Percentiles rank a stretch among this genome's conserved stretches.
Conservation (phyloP, 2,888 invertebrate species). For the Stenodera caucasica region DNA sequence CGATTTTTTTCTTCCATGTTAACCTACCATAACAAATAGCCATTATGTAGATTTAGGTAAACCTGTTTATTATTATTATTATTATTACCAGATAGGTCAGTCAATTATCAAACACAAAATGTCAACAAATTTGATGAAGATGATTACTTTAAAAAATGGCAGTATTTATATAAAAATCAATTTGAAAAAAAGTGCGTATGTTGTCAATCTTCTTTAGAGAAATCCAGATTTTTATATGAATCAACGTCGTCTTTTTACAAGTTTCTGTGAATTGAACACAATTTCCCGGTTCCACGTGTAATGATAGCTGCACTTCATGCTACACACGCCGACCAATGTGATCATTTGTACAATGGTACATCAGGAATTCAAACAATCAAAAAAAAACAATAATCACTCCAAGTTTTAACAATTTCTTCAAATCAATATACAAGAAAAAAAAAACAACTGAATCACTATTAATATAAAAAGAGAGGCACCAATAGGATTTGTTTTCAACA, state of each 20-base stretch:
- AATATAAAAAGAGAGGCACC: background rate
- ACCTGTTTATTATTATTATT: too few relatives aligned
- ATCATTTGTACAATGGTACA: constrained; percentile 53
- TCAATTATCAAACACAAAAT: constrained; percentile 40
- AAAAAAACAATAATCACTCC: background rate
- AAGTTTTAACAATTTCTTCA: background rate
- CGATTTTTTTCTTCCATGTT: background rate
- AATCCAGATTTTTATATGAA: background rate
- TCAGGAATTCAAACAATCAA: constrained; percentile 35
- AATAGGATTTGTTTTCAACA: background rate
- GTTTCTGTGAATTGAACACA: constrained; percentile 89
- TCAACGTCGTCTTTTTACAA: constrained; percentile 78
- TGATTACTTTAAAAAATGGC: constrained; percentile 12
- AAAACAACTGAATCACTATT: too few relatives aligned
- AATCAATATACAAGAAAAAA: too few relatives aligned
- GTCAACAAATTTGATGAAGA: constrained; percentile 30
- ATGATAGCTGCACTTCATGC: constrained; percentile 78
- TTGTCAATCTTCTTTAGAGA: background rate
- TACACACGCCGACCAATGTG: constrained; percentile 51
- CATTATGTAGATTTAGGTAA: constrained; percentile 41
- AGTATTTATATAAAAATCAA: constrained; percentile 10
- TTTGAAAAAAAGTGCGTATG: constrained; percentile 12
- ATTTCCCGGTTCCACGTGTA: constrained; percentile 93
- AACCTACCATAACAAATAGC: constrained; percentile 54
- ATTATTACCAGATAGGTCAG: constrained; percentile 26